A percentile compares a stretch with the other conserved stretches of the same genome.
Conservation (phyloP, 2,797 vertebrate species). For the Morelia viridis region DNA sequence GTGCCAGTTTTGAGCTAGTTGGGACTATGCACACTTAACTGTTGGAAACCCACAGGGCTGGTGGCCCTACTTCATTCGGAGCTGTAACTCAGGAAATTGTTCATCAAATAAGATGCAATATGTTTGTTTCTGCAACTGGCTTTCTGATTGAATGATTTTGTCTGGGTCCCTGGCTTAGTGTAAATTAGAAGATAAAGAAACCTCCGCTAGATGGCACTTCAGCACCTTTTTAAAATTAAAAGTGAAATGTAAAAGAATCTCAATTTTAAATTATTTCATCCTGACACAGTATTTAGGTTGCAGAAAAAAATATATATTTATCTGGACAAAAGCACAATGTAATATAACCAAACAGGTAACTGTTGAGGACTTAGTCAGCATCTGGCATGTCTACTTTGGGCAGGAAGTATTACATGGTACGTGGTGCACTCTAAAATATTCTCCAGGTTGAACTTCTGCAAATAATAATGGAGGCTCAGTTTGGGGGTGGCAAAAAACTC, state of each 20-base stretch:
- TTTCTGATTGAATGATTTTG: neutral
- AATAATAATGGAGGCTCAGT: neutral
- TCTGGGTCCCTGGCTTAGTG: rapidly evolving
- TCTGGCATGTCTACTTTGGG: neutral
- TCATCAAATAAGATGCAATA: neutral
- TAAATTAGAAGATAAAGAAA: neutral
- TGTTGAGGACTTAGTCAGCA: neutral
- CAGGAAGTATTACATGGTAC: slow-evolving; percentile 6
- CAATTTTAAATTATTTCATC: neutral
- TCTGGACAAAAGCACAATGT: neutral
- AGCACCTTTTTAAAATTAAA: neutral
- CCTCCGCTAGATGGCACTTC: slow-evolving; percentile 16
- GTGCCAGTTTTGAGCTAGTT: neutral
- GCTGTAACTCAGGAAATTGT: neutral
- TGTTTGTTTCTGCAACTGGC: neutral
- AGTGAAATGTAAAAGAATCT: neutral
- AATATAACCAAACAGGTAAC: neutral
- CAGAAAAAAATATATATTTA: neutral
- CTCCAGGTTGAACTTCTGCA: neutral
- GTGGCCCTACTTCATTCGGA: neutral
- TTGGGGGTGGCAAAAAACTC: neutral
- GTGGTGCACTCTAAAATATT: neutral
- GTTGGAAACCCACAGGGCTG: neutral
- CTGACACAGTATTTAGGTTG: neutral
- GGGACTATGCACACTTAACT: neutral